Evolutionary conservation across 2,888 invertebrate genomes (phyloP).

Genomic region (Leptopterna dolabrata): DNA sequence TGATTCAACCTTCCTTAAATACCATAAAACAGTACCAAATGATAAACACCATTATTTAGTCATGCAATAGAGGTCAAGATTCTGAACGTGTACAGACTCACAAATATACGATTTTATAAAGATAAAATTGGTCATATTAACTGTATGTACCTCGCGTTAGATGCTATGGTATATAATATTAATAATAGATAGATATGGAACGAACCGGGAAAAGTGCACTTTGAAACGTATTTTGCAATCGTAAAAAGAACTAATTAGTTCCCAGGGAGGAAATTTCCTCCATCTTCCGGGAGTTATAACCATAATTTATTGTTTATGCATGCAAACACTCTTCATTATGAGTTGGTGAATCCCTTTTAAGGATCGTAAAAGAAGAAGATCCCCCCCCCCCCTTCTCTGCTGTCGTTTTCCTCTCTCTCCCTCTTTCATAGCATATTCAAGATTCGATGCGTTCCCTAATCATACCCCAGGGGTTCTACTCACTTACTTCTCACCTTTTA

Average conservation of each 20-base stretch:
- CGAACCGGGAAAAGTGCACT: background rate
- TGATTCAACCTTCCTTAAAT: no score
- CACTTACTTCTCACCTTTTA: background rate
- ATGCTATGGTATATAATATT: no score
- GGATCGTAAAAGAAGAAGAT: conserved; percentile 20
- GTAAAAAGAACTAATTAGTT: conserved; percentile 18
- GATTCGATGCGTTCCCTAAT: background rate
- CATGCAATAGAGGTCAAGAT: no score
- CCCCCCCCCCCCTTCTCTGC: background rate
- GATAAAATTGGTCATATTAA: no score
- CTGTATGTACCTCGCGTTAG: no score
- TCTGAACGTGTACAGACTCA: no score
- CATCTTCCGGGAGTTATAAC: conserved; percentile 16
- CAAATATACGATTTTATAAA: no score
- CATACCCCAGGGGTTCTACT: background rate
- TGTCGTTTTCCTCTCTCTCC: background rate
- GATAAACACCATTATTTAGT: no score
- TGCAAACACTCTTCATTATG: conserved; percentile 35
- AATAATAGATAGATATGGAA: background rate
- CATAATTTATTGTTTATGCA: conserved; percentile 21
- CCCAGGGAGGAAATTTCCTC: conserved; percentile 26
- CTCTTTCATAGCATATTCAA: background rate
- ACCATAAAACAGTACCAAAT: no score
- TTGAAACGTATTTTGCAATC: background rate
- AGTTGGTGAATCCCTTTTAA: conserved; percentile 31